phyloP scores from a whole-genome alignment of 1,140 invertebrate genomes.

The Drosophila grimshawi region DNA sequence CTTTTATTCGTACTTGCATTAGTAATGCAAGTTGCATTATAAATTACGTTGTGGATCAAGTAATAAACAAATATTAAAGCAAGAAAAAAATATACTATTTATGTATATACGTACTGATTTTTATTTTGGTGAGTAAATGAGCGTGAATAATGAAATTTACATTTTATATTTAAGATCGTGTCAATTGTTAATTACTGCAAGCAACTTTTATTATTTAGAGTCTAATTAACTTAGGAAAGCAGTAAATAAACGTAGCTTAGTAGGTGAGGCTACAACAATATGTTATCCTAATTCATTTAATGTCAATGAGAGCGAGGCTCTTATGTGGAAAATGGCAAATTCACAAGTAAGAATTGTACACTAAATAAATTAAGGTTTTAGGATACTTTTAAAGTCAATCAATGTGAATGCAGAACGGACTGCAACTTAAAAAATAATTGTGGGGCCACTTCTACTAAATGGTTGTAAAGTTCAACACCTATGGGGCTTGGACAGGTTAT shows the following conservation, averaged over 20 bases:
- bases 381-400: conserved; percentile 82
- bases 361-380: too few species aligned
- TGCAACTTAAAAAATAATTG: conserved; percentile 84
- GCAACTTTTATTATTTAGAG: background rate
- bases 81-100: too few species aligned
- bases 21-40: too few species aligned
- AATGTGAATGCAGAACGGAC: conserved; percentile 89
- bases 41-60: too few species aligned
- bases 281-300: conserved; percentile 85
- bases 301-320: conserved; percentile 87
- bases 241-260: background rate
- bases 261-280: background rate
- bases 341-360: too few species aligned
- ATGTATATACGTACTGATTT: too few species aligned
- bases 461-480: conserved; percentile 86
- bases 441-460: conserved; percentile 85
- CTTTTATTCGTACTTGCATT: too few species aligned
- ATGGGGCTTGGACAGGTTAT: conserved; percentile 89
- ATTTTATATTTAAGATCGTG: background rate
- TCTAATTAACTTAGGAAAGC: background rate
- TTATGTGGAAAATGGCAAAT: conserved; percentile 87
- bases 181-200: background rate
- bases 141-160: background rate
- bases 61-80: too few species aligned
- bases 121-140: background rate